Conservation (phyloP, 2,113 vertebrate species). For the Numenius arquata region DNA sequence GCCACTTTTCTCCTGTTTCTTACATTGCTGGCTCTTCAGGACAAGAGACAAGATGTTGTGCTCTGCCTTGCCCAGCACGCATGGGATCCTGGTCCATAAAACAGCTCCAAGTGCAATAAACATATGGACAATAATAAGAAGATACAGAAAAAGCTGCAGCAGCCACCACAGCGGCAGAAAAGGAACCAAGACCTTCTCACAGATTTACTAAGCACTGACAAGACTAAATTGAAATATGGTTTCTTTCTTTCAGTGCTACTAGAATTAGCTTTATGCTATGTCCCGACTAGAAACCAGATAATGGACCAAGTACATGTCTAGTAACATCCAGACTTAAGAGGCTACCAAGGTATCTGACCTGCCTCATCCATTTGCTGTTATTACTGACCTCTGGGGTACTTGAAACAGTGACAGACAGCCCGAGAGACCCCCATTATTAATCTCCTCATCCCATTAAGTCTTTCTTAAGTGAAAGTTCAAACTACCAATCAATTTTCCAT, state of each 20-base stretch:
- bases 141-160: background rate
- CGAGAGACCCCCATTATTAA: background rate
- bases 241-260: background rate
- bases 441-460: conserved; percentile 24
- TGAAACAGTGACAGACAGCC: background rate
- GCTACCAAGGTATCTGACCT: background rate
- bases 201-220: background rate
- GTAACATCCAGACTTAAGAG: background rate
- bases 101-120: background rate
- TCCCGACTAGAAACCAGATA: background rate
- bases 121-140: background rate
- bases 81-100: background rate
- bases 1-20: background rate
- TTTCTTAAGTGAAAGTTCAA: background rate
- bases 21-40: background rate
- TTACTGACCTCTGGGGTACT: background rate
- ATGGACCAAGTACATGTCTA: fast-evolving
- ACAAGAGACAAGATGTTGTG: background rate
- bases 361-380: background rate
- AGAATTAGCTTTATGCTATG: background rate
- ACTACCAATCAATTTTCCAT: background rate
- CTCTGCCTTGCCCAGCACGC: background rate
- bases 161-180: background rate
- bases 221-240: background rate
- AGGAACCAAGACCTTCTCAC: background rate